Evolutionary conservation across 64 coral and sea anemone species (phyloP).

Genomic region (Cladopsammia gracilis): DNA sequence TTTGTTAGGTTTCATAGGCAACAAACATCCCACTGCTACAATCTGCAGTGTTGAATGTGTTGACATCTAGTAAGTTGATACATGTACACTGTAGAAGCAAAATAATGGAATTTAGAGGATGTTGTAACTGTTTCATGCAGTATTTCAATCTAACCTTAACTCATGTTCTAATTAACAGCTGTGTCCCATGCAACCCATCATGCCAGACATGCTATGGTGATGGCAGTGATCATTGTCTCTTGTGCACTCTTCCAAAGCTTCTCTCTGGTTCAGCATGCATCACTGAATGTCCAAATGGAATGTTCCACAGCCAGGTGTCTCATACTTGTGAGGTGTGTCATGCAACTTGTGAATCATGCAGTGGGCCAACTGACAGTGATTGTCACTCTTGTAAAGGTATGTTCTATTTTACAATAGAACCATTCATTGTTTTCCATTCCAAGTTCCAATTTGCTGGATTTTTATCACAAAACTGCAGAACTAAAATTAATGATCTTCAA

Average conservation of each 20-base stretch:
- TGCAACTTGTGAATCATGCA: conserved; percentile 70
- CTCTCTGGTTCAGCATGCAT: conserved; percentile 57
- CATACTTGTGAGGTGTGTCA: conserved; percentile 79
- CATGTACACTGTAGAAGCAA: too few species aligned
- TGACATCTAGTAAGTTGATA: too few species aligned
- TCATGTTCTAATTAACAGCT: conserved; percentile 19
- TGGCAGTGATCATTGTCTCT: conserved; percentile 54
- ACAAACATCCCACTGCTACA: too few species aligned
- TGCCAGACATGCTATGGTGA: conserved; percentile 80
- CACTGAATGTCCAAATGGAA: conserved; percentile 73
- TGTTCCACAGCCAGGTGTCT: conserved; percentile 48
- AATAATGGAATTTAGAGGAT: not conserved
- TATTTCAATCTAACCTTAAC: not conserved
- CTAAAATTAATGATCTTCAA: too few species aligned
- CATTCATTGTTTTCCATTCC: too few species aligned
- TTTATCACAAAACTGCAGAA: too few species aligned
- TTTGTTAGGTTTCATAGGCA: too few species aligned
- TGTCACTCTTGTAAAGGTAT: conserved; percentile 87
- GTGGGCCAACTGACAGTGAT: conserved; percentile 43
- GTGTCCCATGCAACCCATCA: conserved; percentile 52
- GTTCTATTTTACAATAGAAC: not conserved
- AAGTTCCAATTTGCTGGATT: too few species aligned
- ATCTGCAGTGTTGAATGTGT: too few species aligned
- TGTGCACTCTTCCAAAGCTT: conserved; percentile 59
- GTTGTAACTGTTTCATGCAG: not conserved